Base-by-base conservation (phyloP, 2,888 invertebrate species). In the Digitonthophagus gazella region DNA sequence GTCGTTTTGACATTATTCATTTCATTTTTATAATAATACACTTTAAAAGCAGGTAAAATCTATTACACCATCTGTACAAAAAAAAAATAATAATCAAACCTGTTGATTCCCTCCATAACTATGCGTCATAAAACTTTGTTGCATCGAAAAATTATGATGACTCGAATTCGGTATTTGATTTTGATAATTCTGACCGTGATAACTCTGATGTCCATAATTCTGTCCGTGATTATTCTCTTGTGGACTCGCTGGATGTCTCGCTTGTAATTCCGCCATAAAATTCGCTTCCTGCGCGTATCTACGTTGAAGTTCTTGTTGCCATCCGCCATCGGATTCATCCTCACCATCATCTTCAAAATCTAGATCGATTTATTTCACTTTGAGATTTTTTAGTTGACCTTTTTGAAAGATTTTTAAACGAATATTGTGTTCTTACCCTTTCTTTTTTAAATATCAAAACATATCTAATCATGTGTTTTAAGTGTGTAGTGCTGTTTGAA, bases 281-380 rank as follows among this genome's bases (percentile, higher is more conserved):
- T 85, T 86, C 19, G 85, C 86, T 73, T 87, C 87, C 74, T 87
- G 87, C 70, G 86, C 86, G 75, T 86, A 87, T 15, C 87, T 83
- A 67, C 86, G 84, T 71, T 87, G 86, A 22, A 87, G 80, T 75
- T 87, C 87, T 72, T 86, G 85, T 69, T 87, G 85, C 87, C 87
- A 88, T 18, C 85, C 85, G 14, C 85, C 84, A 15, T 85, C 85
- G 15, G 85, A 84, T 74, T 85, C 85, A 75, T 90, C 90, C 56
- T 90, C 87, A 64, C 85, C 90, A 72, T 90, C 91, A 74, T 90
- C 91, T 78, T 90, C 90, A 80, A 90, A 90, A 84, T 91, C 91
- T 91, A 81, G n/a, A n/a, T n/a, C n/a, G n/a, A n/a, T n/a, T n/a
- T n/a, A n/a, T n/a, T 57, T 54, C 15, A 19, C 11, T 18, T 8